These are phyloP conservation scores for Papilio helenus DNA, from an alignment of 1,140 invertebrate genomes.

Conservation along the genomic window DNA sequence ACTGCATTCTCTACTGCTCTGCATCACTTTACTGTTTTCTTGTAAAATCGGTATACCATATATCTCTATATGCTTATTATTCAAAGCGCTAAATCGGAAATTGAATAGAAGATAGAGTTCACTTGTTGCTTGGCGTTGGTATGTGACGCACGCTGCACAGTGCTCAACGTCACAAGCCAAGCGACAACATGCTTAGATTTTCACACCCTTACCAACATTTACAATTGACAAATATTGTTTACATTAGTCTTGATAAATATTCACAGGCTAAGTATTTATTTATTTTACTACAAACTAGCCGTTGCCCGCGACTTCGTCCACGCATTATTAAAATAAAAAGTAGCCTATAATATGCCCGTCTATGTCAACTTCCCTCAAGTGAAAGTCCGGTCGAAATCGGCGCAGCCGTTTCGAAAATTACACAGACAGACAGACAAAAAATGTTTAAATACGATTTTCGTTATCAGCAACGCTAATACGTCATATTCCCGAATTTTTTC, in stretches of 20 bases:
- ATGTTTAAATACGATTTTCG: too few species aligned
- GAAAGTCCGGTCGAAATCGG: too few species aligned
- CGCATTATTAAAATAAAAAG: too few species aligned
- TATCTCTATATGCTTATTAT: slow-evolving; percentile 22
- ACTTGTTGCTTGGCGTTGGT: slow-evolving; percentile 59
- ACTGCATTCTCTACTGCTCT: background rate
- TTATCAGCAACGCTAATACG: too few species aligned
- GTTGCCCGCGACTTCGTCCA: too few species aligned
- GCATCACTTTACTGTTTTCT: background rate
- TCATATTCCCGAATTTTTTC: too few species aligned
- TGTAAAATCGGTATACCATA: background rate
- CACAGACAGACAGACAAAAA: too few species aligned
- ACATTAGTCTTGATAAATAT: background rate
- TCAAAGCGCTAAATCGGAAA: slow-evolving; percentile 42
- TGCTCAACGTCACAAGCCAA: slow-evolving; percentile 42
- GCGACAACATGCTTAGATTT: slow-evolving; percentile 45
- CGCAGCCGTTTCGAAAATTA: too few species aligned
- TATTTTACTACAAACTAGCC: too few species aligned
- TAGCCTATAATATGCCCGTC: too few species aligned
- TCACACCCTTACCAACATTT: slow-evolving; percentile 40
- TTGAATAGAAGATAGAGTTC: slow-evolving; percentile 50
- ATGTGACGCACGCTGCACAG: slow-evolving; percentile 56
- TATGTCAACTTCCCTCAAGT: too few species aligned
- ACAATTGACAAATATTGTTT: slow-evolving; percentile 44
- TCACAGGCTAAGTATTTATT: too few species aligned